These are phyloP conservation scores for Heteropelma amictum DNA, from an alignment of 2,888 invertebrate genomes.

Conservation along the genomic window DNA sequence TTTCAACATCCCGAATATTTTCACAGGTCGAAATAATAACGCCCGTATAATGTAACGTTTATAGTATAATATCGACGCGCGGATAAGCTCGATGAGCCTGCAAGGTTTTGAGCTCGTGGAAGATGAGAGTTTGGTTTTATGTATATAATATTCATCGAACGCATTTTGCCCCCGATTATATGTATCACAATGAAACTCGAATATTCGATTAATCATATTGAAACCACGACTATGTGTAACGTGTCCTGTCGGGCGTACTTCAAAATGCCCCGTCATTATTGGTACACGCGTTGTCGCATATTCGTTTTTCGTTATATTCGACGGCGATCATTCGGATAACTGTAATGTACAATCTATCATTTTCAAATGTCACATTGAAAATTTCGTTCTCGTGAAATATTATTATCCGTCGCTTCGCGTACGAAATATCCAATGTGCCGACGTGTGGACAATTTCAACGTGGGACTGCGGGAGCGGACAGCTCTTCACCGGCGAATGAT, in stretches of 20 bases:
- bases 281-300: slow-evolving; percentile 1
- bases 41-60: too few relatives aligned
- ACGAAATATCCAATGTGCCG: background rate
- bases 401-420: background rate
- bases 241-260: too few relatives aligned
- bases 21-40: background rate
- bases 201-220: slow-evolving; percentile 26
- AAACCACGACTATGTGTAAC: too few relatives aligned
- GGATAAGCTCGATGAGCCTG: slow-evolving; percentile 15
- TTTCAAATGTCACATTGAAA: background rate
- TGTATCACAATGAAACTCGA: background rate
- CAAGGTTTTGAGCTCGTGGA: slow-evolving; percentile 10
- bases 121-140: background rate
- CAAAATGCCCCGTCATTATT: background rate
- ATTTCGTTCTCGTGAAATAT: background rate
- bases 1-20: background rate
- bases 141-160: slow-evolving; percentile 3
- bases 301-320: slow-evolving; percentile 4
- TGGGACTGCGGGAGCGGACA: too few relatives aligned
- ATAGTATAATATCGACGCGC: background rate
- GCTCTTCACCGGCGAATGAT: too few relatives aligned
- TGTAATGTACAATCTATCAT: slow-evolving; percentile 2
- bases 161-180: background rate
- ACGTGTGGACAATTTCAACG: background rate
- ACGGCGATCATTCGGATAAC: background rate